Percentiles rank a stretch among this genome's conserved stretches.
These are phyloP conservation scores for Etheostoma nigrum DNA, from an alignment of 2,797 vertebrate genomes.

Conservation along the genomic window DNA sequence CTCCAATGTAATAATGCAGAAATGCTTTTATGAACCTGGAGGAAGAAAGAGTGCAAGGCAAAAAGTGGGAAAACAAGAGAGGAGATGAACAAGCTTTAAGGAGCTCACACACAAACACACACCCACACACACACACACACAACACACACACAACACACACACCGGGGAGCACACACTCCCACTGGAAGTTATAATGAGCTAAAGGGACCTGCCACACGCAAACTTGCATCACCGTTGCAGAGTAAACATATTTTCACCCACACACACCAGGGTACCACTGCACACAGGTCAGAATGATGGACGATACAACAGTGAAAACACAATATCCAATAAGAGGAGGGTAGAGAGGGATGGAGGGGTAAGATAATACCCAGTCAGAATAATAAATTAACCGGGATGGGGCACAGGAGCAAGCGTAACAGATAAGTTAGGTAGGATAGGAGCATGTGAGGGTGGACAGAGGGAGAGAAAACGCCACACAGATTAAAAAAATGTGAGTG, in stretches of 20 bases:
- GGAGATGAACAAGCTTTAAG: conserved; percentile 38
- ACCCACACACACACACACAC: conserved; percentile 12
- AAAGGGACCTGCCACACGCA: conserved; percentile 7
- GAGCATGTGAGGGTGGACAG: conserved; percentile 9
- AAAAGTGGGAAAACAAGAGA: not conserved
- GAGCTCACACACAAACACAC: conserved; percentile 10
- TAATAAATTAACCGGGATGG: conserved; percentile 37
- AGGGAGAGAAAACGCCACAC: not conserved
- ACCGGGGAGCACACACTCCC: conserved; percentile 31
- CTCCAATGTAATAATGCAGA: conserved; percentile 49
- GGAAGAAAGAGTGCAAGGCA: conserved; percentile 4
- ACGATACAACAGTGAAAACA: conserved; percentile 64
- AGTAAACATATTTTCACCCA: conserved; percentile 30
- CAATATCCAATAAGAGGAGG: conserved; percentile 51
- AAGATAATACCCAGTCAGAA: conserved; percentile 31
- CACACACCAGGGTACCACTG: conserved; percentile 36
- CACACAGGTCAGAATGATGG: conserved; percentile 66
- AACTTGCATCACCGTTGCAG: conserved; percentile 18
- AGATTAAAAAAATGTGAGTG: not conserved
- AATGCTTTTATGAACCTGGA: conserved; percentile 24
- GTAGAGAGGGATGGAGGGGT: conserved; percentile 1
- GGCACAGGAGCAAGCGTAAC: not conserved
- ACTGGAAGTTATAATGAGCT: conserved; percentile 51
- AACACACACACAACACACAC: conserved; percentile 12
- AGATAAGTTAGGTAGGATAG: conserved; percentile 17